Percentiles rank a stretch among this genome's conserved stretches.
Conservation (phyloP, 2,113 vertebrate species). For the Crotalus horridus region DNA sequence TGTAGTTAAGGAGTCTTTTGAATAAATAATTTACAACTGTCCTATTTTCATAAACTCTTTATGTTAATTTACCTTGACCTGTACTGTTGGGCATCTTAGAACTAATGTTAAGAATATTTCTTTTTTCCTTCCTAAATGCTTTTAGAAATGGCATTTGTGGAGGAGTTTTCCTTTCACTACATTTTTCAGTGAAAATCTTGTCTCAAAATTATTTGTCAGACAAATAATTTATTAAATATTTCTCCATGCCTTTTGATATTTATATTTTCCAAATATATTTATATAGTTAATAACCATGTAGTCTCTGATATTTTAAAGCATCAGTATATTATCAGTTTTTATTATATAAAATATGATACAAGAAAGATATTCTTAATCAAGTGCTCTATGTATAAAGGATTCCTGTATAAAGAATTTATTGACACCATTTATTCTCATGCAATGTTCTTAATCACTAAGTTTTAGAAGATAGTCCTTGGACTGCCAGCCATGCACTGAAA, state of each 20-base stretch:
- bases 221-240: background rate
- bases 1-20: background rate
- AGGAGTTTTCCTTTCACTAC: too few relatives aligned
- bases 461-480: too few relatives aligned
- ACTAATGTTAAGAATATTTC: background rate
- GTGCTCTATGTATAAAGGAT: background rate
- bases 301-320: background rate
- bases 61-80: background rate
- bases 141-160: background rate
- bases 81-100: background rate
- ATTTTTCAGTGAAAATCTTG: background rate
- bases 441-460: too few relatives aligned
- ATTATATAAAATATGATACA: background rate
- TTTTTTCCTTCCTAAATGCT: background rate
- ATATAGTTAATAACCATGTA: background rate
- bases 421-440: background rate
- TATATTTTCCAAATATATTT: background rate
- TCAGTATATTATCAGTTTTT: background rate
- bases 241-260: background rate
- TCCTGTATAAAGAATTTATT: background rate
- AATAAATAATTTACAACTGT: background rate
- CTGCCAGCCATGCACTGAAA: too few relatives aligned
- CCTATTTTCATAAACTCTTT: background rate
- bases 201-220: background rate
- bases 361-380: background rate